A percentile compares a stretch with the other conserved stretches of the same genome.
These are phyloP conservation scores for Nycticorax nycticorax DNA, from an alignment of 2,113 vertebrate species.

Conservation along the genomic window DNA sequence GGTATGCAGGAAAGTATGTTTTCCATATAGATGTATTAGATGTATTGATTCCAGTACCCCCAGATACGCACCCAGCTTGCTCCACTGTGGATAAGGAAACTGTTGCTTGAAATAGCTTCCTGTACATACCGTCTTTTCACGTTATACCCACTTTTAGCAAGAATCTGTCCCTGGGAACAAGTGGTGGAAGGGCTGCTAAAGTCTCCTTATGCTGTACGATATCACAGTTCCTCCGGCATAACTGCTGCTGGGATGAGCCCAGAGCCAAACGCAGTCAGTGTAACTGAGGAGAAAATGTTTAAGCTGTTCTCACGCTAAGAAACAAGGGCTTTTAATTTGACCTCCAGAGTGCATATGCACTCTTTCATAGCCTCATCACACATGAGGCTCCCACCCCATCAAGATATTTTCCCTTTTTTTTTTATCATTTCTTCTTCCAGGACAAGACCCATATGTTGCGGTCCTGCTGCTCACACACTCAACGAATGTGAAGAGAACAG, in stretches of 20 bases:
- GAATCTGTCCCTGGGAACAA: neutral
- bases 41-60: neutral
- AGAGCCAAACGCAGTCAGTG: neutral
- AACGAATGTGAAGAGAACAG: fast-evolving
- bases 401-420: neutral
- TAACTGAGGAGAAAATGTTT: neutral
- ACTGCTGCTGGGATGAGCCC: neutral
- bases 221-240: neutral
- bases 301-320: neutral
- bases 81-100: neutral
- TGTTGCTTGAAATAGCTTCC: neutral
- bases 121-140: neutral
- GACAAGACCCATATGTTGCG: neutral
- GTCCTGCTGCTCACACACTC: fast-evolving
- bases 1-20: neutral
- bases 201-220: neutral
- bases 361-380: neutral
- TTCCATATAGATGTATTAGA: neutral
- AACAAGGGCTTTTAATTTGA: neutral
- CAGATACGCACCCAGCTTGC: neutral
- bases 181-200: neutral
- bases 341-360: neutral
- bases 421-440: neutral
- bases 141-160: neutral
- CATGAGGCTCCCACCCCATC: neutral